Percentiles rank a stretch among this genome's conserved stretches.
Evolutionary conservation across 2,113 vertebrate species (phyloP).

Genomic region (Tonatia bakeri): DNA sequence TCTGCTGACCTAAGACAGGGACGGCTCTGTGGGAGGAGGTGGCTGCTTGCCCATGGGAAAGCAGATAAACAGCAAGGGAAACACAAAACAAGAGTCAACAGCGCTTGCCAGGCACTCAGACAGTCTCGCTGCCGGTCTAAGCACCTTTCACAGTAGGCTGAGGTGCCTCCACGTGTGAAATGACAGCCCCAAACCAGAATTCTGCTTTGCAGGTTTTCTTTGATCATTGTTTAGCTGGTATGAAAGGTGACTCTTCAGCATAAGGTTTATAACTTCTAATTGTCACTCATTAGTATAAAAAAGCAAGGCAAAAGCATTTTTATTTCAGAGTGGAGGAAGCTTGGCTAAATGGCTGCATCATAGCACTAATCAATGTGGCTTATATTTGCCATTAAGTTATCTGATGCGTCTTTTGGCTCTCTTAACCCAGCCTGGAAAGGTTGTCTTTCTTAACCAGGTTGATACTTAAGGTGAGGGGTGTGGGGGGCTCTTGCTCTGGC

Average conservation of each 20-base stretch:
- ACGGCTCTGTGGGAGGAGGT: background rate
- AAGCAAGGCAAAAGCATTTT: background rate
- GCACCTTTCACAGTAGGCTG: background rate
- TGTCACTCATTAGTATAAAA: background rate
- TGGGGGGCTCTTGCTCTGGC: background rate
- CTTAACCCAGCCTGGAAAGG: background rate
- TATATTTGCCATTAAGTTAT: background rate
- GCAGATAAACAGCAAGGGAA: slow-evolving; percentile 16
- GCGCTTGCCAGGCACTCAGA: background rate
- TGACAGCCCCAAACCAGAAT: background rate
- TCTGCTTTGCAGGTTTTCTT: background rate
- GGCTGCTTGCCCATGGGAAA: slow-evolving; percentile 15
- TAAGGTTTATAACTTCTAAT: background rate
- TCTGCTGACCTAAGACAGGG: slow-evolving; percentile 45
- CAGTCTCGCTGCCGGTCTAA: background rate
- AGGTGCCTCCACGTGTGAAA: background rate
- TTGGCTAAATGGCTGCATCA: background rate
- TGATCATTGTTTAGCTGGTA: background rate
- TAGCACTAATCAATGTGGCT: background rate
- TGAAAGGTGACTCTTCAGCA: slow-evolving; percentile 11
- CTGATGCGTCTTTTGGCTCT: background rate
- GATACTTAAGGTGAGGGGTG: background rate
- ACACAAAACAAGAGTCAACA: background rate
- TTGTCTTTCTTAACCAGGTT: background rate
- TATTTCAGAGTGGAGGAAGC: background rate